Evolutionary conservation across 92 coral and sea anemone genomes (phyloP), one percentile per base, ranked within the genome.

Genomic region (Chrysogorgia sp.): DNA sequence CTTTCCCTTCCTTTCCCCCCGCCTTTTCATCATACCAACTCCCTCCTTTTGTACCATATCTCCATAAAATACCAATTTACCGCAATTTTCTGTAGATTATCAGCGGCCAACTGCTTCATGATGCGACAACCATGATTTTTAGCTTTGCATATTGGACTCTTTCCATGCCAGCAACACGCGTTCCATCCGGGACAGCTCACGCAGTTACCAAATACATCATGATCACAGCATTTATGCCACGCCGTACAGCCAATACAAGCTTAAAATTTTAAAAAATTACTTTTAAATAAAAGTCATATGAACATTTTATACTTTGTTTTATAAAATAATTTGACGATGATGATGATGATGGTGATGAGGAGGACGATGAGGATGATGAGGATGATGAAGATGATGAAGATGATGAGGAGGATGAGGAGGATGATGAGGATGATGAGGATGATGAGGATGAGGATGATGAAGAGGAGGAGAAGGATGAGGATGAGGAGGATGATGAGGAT

Each of bases 151-250:
- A 92, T 91, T n/a, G 98, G 98, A 76, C 87, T 93, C 53, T 86
- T 91, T 30, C 94, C 86, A 45, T 82, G 90, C 86, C 92, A 94
- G 74, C 98, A 94, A 58, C 98, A 94, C 71, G 92, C 86, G 78
- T 94, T 94, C 98, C 98, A 94, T 8, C 97, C 87, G 15, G 98
- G 98, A 63, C 98, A 94, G 52, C 88, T 93, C n/a, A 94, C 97
- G 69, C 98, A 94, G 80, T 84, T 94, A 23, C 98, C 98, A 71
- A 94, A 94, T 67, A 94, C 98, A 48, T 94, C 98, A 68, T 90
- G 98, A 26, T 93, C 64, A 67, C 98, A 94, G 35, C 98, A 94
- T 32, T 93, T 84, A 77, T 87, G 86, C 98, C 98, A 94, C 71
- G 90, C 94, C 3, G 97, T 90, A 41, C 98, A 94, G 0, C 98